Base-by-base conservation (phyloP, 2,797 vertebrate genomes). In the Hippoglossus hippoglossus region DNA sequence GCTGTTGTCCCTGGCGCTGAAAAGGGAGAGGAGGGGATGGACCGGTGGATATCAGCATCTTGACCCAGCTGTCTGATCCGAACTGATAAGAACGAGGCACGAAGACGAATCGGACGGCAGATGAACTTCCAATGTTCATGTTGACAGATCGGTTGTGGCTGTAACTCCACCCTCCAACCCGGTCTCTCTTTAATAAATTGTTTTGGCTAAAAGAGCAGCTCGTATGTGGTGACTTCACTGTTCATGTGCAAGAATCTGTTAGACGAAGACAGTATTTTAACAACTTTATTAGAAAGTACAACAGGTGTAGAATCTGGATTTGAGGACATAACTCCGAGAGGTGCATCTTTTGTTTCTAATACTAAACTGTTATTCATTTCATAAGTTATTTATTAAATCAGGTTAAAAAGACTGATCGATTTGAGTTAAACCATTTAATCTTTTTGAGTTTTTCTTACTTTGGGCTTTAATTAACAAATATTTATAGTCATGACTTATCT, bases 131-230 rank as follows among this genome's bases (percentile, higher is more conserved):
- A n/a, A 59, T 58, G 68, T 80, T 74, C 26, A 19, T 22, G 62
- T 69, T 36, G 28, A 76, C 66, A 39, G 72, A 79, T 77, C 56
- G 15, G 63, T 77, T 78, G 74, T 79, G 75, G 90, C 93, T 93
- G 91, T 92, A 87, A 86, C 73, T 92, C 90, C 80, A 73, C 91
- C 85, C 85, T 92, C 82, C 90, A 87, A 90, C 90, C 88, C 89
- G 77, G 69, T 92, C 89, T 94, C 92, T 92, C 91, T 90, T 71
- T 72, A 93, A 93, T 94, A 93, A 95, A 75, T 84, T 88, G 71
- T 93, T 94, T 95, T 94, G 91, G 92, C 88, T 94, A 93, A 87
- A 89, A 13, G 3, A 74, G 52, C 16, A 18, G 50, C 67, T 72
- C 26, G 3, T 75, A 50, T 25, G 49, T 61, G 47, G 0, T 66